These are phyloP conservation scores for Polietes domitor DNA, from an alignment of 2,888 invertebrate genomes.

Conservation along the genomic window DNA sequence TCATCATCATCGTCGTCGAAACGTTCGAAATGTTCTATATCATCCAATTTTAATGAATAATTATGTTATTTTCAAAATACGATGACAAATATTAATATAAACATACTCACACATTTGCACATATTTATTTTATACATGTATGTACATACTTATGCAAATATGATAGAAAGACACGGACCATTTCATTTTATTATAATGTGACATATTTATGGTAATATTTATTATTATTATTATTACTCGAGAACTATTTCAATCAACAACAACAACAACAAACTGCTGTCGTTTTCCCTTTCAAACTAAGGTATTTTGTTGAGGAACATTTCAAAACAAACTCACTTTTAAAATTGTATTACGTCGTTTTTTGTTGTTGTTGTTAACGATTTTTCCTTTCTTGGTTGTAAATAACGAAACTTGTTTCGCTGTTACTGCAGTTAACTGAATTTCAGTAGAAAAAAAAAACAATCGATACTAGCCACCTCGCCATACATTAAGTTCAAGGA, in stretches of 20 bases:
- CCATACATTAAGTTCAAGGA: slow-evolving; percentile 59
- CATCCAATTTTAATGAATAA: slow-evolving; percentile 55
- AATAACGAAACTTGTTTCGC: slow-evolving; percentile 57
- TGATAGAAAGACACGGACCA: slow-evolving; percentile 3
- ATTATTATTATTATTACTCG: too few species aligned
- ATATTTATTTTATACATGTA: not conserved
- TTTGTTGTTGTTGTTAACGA: not conserved
- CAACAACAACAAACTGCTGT: not conserved
- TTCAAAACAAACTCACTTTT: not conserved
- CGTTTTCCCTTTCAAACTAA: slow-evolving; percentile 25
- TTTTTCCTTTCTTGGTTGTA: slow-evolving; percentile 45
- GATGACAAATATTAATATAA: slow-evolving; percentile 53
- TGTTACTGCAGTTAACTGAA: slow-evolving; percentile 57
- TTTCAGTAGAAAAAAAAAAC: slow-evolving; percentile 43
- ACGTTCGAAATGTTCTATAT: not conserved
- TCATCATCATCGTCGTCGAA: too few species aligned
- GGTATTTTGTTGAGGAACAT: too few species aligned
- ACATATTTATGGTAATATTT: slow-evolving; percentile 30
- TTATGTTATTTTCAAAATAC: slow-evolving; percentile 56
- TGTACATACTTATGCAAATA: slow-evolving; percentile 6
- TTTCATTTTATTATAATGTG: slow-evolving; percentile 28
- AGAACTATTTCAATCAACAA: too few species aligned
- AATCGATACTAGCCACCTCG: not conserved
- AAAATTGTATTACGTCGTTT: slow-evolving; percentile 3
- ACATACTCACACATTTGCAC: too few species aligned